Evolutionary conservation across 2,797 vertebrate genomes (phyloP), one percentile per base, ranked within the genome.

Genomic region (Emys orbicularis): DNA sequence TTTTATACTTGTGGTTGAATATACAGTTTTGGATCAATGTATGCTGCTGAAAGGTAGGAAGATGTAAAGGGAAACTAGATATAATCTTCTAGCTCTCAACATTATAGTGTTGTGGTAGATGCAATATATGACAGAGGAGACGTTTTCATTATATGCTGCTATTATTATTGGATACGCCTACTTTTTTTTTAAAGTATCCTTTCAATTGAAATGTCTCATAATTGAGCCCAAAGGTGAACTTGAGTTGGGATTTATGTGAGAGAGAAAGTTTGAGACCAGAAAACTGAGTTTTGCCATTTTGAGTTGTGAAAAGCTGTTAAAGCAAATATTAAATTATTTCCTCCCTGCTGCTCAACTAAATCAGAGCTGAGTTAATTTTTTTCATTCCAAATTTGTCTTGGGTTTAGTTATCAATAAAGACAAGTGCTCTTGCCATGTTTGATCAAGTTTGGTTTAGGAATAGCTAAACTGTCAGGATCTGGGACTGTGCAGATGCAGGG

Each of bases 351-450:
- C 54, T 86, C 37, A 92, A 80, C 72, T 50, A 84, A 10, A 79
- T 90, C 82, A 83, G 94, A 95, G 89, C 94, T 88, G 82, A 89
- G 54, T 34, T 84, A 72, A 11, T 5, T 41, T 94, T 80, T 10
- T 34, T 29, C 65, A 1, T 5, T 3, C 44, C 77, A 23, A 21
- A 79, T 49, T 49, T 97, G 90, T 92, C 82, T 76, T 97, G 94
- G 94, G 87, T 89, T 94, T 84, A 41, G 34, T 65, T 85, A 84
- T 97, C 13, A 88, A 8, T 50, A 84, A 94, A 89, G 49, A 44
- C 74, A 96, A 96, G 85, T 82, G 88, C 11, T 11, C 85, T 93
- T 94, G 89, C 76, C 76, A 15, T 81, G 56, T 89, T 91, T 88
- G 29, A 44, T 86, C 29, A 37, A 37, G 1, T 72, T 93, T 83